Percentiles rank a stretch among this genome's conserved stretches.
phyloP scores from a whole-genome alignment of 2,888 invertebrate genomes.

The Panopea generosa region DNA sequence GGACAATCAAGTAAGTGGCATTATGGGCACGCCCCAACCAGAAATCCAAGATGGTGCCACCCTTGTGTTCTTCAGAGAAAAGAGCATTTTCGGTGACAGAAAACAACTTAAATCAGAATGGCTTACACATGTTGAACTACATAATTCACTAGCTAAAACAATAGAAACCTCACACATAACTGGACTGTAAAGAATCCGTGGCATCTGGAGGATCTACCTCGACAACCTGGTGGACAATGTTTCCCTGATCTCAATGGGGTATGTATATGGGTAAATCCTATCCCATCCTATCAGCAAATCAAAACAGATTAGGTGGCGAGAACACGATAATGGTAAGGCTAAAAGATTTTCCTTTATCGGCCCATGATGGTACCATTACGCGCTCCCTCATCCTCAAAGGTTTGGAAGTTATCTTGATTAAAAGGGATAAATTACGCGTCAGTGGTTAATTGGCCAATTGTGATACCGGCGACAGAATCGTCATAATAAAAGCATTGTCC shows the following conservation, averaged over 20 bases:
- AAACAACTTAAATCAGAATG: neutral
- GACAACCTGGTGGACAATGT: constrained; percentile 14
- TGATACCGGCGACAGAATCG: constrained; percentile 11
- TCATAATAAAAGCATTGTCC: neutral
- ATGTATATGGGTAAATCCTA: neutral
- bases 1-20: too few relatives aligned
- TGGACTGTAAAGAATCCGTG: constrained; percentile 20
- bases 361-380: constrained; percentile 12
- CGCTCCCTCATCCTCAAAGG: constrained; percentile 6
- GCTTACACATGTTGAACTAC: constrained; percentile 7
- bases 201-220: constrained; percentile 24
- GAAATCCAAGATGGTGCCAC: too few relatives aligned
- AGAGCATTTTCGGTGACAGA: neutral
- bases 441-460: constrained; percentile 17
- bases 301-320: constrained; percentile 6
- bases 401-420: constrained; percentile 8
- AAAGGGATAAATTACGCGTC: constrained; percentile 14
- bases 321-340: constrained; percentile 10
- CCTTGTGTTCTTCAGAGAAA: constrained; percentile 15
- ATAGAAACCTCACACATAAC: constrained; percentile 16
- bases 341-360: constrained; percentile 12
- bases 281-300: constrained; percentile 8
- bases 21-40: too few relatives aligned
- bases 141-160: neutral
- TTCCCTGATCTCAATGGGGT: neutral